Evolutionary conservation across 1,140 invertebrate species (phyloP).

Genomic region (Parasteatoda tepidariorum): DNA sequence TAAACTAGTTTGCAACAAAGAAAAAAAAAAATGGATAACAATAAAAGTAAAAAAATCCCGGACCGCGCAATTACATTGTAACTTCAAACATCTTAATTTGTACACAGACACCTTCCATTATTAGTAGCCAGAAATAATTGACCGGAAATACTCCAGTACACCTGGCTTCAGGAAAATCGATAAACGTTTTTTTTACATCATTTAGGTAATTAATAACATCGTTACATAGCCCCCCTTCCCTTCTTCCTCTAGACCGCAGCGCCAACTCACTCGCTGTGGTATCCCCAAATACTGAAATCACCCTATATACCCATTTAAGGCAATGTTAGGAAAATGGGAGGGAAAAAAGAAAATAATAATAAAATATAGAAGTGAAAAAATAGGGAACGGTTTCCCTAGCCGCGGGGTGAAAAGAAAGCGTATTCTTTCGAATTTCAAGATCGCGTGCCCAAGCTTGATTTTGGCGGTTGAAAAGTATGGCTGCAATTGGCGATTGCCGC

Average conservation of each 20-base stretch:
- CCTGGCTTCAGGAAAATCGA: background rate
- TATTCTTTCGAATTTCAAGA: background rate
- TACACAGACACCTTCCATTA: too few relatives aligned
- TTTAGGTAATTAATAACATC: background rate
- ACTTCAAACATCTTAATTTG: too few relatives aligned
- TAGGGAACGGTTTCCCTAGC: conserved; percentile 44
- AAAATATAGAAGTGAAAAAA: background rate
- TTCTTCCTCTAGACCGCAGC: background rate
- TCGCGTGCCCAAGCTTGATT: background rate
- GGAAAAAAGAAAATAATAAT: background rate
- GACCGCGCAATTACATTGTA: too few relatives aligned
- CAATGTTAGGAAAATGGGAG: background rate
- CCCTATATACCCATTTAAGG: conserved; percentile 26
- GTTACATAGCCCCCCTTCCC: too few relatives aligned
- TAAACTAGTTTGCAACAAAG: too few relatives aligned
- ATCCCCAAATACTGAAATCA: conserved; percentile 23
- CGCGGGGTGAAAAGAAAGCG: conserved; percentile 4
- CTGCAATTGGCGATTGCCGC: background rate
- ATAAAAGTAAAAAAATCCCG: too few relatives aligned
- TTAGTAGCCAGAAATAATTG: too few relatives aligned
- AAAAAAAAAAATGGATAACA: too few relatives aligned
- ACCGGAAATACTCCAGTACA: background rate
- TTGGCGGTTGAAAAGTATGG: background rate
- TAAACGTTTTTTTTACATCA: background rate
- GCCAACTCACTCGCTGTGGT: background rate